Base-by-base conservation (phyloP, 1,140 invertebrate species). In the Bombyx mandarina region DNA sequence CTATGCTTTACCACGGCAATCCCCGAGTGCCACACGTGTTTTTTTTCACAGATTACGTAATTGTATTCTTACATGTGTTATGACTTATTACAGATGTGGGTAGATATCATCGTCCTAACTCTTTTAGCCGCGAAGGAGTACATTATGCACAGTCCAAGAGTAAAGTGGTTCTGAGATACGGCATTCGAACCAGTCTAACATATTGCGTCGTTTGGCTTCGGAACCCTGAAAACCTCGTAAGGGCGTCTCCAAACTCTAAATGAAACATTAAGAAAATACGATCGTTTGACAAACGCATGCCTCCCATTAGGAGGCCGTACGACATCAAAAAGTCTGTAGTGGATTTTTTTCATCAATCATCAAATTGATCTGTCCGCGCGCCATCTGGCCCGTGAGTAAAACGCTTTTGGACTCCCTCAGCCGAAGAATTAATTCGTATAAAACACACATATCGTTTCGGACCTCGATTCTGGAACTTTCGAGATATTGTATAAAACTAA, bases 341-440 rank as follows among this genome's bases (percentile, higher is more conserved):
- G 57, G 60, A 60, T 76, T 81, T 81, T 80, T 81, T 79, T 86
- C 81, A 79, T 75, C 80, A 86, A 86, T 86, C 83, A 86, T 82
- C 79, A 86, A 86, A 86, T 86, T 83, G 83, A 86, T 85, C 75
- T 79, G 75, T 83, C 79, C 78, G 80, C 62, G 63, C 75, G 77
- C 82, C 80, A 86, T 85, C 83, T 86, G 83, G 80, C 69, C 77
- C 78, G 67, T 73, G 69, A 78, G 75, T 77, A 75, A 80, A 80
- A 66, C 70, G 77, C 76, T 80, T 82, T 82, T 65, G 72, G 63
- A 61, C 50, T 62, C 75, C 63, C 61, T 77, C 74, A 76, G 71
- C 75, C 75, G 81, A 78, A 68, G 79, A 86, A 86, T 86, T 82
- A 82, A 86, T 86, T 82, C 80, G 81, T 84, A 86, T 83, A 83